Evolutionary conservation across 2,888 invertebrate species (phyloP), one percentile per base, ranked within the genome.

Genomic region (Formica aserva): DNA sequence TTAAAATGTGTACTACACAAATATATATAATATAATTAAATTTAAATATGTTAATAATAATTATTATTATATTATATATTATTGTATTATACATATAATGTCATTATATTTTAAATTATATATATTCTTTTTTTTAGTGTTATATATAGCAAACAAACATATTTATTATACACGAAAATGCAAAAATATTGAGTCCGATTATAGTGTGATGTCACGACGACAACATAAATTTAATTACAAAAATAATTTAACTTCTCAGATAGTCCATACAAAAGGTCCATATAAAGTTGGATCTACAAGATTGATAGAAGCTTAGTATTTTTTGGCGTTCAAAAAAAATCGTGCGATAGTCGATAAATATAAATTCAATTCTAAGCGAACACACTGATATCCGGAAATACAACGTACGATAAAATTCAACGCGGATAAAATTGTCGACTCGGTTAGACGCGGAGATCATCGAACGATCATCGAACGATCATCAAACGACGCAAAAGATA

Each of bases 401-500:
- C 8, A 8, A 29, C 13, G 26, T 3, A 26, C 6, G 8, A 22
- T 22, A 22, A 22, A 22, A 22, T 22, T 22, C 26, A 1, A 29
- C 6, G 29, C 22, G 11, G 35, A 35, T 18, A 32, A 65, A 60
- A 62, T 62, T 32, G 32, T 18, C n/a, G 22, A 38, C 4, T 26
- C 22, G 48, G 18, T 48, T n/a, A 48, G 52, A 52, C 22, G 22
- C 11, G 45, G 11, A 48, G 13, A 67, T 77, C 11, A 13, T 38
- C 35, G 65, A 65, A 38, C 66, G 52, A 76, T 76, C 18, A 35
- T 35, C 35, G 15, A 11, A 22, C 29, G 35, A 35, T 32, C 32
- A 32, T 32, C 6, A 32, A 32, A n/a, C 45, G 67, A 77, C 67
- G 77, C n/a, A 67, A 67, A 22, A 71, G 72, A 45, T 32, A 32